Evolutionary conservation across 2,113 vertebrate genomes (phyloP), one percentile per base, ranked within the genome.

Genomic region (Embiotoca jacksoni): DNA sequence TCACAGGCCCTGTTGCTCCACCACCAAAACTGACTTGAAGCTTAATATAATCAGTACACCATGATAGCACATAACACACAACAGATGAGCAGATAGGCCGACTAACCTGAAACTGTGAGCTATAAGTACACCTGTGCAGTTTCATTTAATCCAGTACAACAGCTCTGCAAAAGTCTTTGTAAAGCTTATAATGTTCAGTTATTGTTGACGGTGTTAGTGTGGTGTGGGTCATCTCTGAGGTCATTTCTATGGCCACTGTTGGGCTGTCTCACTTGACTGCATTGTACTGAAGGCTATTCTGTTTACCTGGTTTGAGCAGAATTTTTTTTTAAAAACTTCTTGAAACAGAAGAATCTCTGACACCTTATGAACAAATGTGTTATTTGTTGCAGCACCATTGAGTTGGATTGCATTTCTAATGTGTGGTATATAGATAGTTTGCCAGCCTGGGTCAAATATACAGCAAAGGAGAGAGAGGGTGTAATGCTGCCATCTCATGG

Each of bases 401-500:
- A 44, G 49, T 33, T 74, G 6, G 3, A 31, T 33, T 74, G 6
- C 2, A 31, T 36, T 67, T 8, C 6, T 56, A 81, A 47, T 62
- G 55, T 60, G 49, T 14, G 7, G 5, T 23, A 46, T 2, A 14
- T 32, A 36, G 0, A 16, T 13, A n/a, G 50, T n/a, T 56, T 49
- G 33, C 5, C 58, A 37, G 10, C 4, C 39, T 16, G 67, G 7
- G 30, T 55, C 55, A 15, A n/a, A 58, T 33, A 11, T 0, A 3
- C 30, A 66, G 10, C 39, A 60, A 3, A 9, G 4, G 2, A 50
- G 8, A 30, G 6, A 10, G 54, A 68, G 33, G 41, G 44, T 9
- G 32, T 11, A 72, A 84, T 81, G 49, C 79, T 88, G 89, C 81
- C 91, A 87, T 16, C 91, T 89, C 11, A 37, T 86, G 92, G 88